These are phyloP conservation scores for Dipodomys stephensi DNA, from an alignment of 2,113 vertebrate genomes.

Conservation along the genomic window DNA sequence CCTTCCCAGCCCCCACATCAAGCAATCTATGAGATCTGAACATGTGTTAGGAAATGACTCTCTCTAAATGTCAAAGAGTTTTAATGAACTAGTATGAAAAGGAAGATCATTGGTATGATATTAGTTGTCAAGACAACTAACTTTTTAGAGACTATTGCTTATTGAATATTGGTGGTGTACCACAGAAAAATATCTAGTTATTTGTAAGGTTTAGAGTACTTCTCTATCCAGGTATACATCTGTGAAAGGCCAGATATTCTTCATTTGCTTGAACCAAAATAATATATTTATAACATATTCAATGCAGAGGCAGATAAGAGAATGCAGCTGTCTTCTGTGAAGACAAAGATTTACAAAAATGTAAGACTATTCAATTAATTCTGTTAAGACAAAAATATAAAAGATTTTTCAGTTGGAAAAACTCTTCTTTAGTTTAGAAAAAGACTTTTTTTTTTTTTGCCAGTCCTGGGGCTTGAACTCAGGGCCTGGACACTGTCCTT, in stretches of 20 bases:
- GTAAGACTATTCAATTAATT: too few relatives aligned
- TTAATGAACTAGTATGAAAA: background rate
- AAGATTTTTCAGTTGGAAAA: too few relatives aligned
- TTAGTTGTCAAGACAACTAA: background rate
- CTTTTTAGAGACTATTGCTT: background rate
- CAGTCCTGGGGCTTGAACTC: too few relatives aligned
- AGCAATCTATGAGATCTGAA: background rate
- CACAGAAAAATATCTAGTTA: slow-evolving; percentile 2
- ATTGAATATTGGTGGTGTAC: background rate
- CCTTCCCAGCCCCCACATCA: too few relatives aligned
- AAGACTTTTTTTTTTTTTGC: too few relatives aligned
- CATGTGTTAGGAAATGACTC: background rate
- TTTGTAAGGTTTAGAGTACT: slow-evolving; percentile 35
- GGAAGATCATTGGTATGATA: background rate
- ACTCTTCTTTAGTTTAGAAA: too few relatives aligned
- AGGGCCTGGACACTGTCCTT: too few relatives aligned
- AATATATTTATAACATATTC: background rate
- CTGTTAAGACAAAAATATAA: too few relatives aligned
- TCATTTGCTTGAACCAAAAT: slow-evolving; percentile 43
- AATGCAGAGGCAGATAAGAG: background rate
- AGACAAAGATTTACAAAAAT: slow-evolving; percentile 20
- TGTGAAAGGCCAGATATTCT: slow-evolving; percentile 34
- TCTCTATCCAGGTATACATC: background rate
- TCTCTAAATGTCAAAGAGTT: background rate
- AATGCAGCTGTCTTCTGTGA: slow-evolving; percentile 53